These are phyloP conservation scores for Chymomyza procnemis DNA, from an alignment of 2,888 invertebrate species.

Conservation along the genomic window DNA sequence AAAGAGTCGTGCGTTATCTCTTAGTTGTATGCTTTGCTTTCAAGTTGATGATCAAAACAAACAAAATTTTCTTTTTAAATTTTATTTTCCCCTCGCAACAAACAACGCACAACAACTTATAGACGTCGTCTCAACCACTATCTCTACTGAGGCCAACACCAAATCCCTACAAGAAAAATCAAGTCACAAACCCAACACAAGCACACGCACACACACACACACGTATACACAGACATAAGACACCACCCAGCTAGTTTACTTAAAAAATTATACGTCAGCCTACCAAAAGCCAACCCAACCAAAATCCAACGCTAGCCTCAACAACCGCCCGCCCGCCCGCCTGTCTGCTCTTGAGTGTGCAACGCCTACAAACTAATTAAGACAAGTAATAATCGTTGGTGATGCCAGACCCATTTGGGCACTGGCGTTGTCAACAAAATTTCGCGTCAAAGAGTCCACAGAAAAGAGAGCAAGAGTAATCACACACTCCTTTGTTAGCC, in stretches of 20 bases:
- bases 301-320: slow-evolving; percentile 33
- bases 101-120: slow-evolving; percentile 12
- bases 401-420: too few relatives aligned
- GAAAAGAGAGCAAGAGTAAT: slow-evolving; percentile 40
- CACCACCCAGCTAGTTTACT: background rate
- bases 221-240: background rate
- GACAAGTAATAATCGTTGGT: background rate
- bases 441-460: slow-evolving; percentile 18
- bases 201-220: background rate
- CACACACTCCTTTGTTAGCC: slow-evolving; percentile 38
- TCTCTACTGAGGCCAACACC: slow-evolving; percentile 51
- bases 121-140: slow-evolving; percentile 62
- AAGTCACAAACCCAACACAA: slow-evolving; percentile 1
- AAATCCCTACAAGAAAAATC: slow-evolving; percentile 42
- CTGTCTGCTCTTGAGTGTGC: slow-evolving; percentile 61
- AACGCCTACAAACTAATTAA: slow-evolving; percentile 37
- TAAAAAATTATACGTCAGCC: background rate
- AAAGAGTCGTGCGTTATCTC: slow-evolving; percentile 78
- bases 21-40: slow-evolving; percentile 49
- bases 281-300: slow-evolving; percentile 21
- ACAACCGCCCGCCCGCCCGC: slow-evolving; percentile 30
- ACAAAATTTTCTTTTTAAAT: slow-evolving; percentile 54
- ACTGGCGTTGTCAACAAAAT: slow-evolving; percentile 17
- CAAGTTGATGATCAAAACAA: slow-evolving; percentile 44
- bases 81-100: slow-evolving; percentile 37